These are phyloP conservation scores for Sitta europaea DNA, from an alignment of 2,113 vertebrate species.

Conservation along the genomic window DNA sequence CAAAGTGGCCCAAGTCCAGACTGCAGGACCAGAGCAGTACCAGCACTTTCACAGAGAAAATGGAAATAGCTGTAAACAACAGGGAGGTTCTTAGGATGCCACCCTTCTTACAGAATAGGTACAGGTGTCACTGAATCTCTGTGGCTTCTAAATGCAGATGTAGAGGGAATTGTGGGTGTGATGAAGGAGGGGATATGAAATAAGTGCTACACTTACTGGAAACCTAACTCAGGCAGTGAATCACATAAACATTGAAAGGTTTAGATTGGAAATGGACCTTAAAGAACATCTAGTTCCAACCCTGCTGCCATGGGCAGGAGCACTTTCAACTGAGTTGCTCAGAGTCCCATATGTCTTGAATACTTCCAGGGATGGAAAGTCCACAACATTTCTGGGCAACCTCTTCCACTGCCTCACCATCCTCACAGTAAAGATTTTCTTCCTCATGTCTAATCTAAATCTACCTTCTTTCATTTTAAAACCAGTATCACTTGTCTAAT, in stretches of 20 bases:
- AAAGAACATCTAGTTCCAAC: neutral
- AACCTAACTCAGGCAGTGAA: neutral
- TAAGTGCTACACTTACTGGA: neutral
- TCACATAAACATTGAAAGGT: neutral
- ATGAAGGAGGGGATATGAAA: neutral
- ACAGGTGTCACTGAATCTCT: fast-evolving
- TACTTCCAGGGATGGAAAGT: neutral
- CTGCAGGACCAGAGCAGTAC: neutral
- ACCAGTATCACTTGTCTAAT: neutral
- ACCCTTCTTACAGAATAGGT: neutral
- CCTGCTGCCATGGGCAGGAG: fast-evolving
- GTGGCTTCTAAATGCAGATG: fast-evolving
- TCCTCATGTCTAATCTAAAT: neutral
- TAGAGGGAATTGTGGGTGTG: neutral
- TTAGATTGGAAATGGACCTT: neutral
- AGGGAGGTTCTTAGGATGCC: neutral
- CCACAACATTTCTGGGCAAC: neutral
- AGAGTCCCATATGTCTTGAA: neutral
- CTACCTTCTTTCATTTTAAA: neutral
- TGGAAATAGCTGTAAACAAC: neutral
- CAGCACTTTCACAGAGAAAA: neutral
- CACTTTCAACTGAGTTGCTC: neutral
- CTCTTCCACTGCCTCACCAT: neutral
- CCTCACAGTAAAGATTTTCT: neutral
- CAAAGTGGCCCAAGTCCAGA: neutral